Base-by-base conservation (phyloP, 2,797 vertebrate genomes). In the Acipenser oxyrinchus region DNA sequence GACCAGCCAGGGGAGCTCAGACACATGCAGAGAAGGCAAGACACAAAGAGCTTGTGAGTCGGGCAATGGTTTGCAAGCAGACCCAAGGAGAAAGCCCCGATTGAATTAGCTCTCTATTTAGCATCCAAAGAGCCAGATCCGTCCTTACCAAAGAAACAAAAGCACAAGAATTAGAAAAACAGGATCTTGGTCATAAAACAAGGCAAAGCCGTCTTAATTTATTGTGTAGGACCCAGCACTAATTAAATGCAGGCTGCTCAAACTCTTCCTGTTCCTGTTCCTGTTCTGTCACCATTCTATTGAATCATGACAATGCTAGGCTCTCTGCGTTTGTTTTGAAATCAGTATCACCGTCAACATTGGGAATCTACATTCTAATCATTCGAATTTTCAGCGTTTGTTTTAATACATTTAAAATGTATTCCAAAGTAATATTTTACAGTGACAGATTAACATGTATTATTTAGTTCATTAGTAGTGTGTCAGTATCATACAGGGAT, bases 81-180 rank as follows among this genome's bases (percentile, higher is more conserved):
- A 89, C 86, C 86, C 78, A 87, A 77, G 81, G 85, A 92, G 86
- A 91, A 92, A 91, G 87, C 87, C 85, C 86, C 87, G 83, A 90
- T 91, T 93, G 90, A 93, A 93, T 93, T 91, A 93, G 90, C 90
- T 90, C 88, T 90, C 91, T 92, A 91, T 91, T 93, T 91, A 92
- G 89, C 83, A 87, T 85, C 90, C 91, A 91, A 90, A 92, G 90
- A 91, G 87, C 91, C 87, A 92, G 92, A 93, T 93, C 92, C 89
- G 86, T 90, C 87, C 89, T 90, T 89, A 90, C 88, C 86, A 87
- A 89, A 87, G 87, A 89, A 89, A 94, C 92, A 93, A 93, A 93
- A 37, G 89, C 88, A 83, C 86, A 89, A 75, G 90, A 89, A 86
- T 89, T 88, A 92, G 76, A 93, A 92, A 80, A 93, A 92, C 90